phyloP scores from a whole-genome alignment of 2,888 invertebrate genomes.

The Anoncus sp. region DNA sequence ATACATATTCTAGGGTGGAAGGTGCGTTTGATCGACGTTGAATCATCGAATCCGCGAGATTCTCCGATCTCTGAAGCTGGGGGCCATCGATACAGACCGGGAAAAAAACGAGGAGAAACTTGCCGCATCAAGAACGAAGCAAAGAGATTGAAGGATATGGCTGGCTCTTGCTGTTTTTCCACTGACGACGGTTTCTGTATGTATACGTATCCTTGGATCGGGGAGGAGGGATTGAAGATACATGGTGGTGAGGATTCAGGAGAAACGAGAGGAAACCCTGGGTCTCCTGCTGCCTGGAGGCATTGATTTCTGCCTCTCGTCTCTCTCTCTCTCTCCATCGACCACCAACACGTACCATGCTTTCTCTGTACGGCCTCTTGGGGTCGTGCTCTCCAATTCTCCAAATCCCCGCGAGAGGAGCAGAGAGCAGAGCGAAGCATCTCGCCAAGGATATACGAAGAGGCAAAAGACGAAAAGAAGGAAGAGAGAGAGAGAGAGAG shows the following conservation, averaged over 20 bases:
- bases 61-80: no score
- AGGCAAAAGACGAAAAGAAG: slow-evolving; percentile 8
- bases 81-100: no score
- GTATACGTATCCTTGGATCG: no score
- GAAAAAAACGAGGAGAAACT: no score
- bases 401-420: slow-evolving; percentile 75
- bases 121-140: no score
- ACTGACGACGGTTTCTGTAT: slow-evolving; percentile 50
- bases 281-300: slow-evolving; percentile 67
- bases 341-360: slow-evolving; percentile 73
- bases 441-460: slow-evolving; percentile 54
- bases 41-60: slow-evolving; percentile 53
- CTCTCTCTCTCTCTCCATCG: slow-evolving; percentile 82
- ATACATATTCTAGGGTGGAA: no score
- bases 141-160: neutral
- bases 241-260: slow-evolving; percentile 22
- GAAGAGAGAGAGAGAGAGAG: slow-evolving; percentile 53
- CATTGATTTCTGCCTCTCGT: slow-evolving; percentile 82
- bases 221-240: neutral
- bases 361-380: slow-evolving; percentile 73
- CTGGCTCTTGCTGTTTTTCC: slow-evolving; percentile 17
- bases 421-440: slow-evolving; percentile 55
- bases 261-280: slow-evolving; percentile 66
- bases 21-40: slow-evolving; percentile 55
- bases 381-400: slow-evolving; percentile 75